Evolutionary conservation across 1,140 invertebrate genomes (phyloP), one percentile per base, ranked within the genome.

Genomic region (Orchesella cincta): DNA sequence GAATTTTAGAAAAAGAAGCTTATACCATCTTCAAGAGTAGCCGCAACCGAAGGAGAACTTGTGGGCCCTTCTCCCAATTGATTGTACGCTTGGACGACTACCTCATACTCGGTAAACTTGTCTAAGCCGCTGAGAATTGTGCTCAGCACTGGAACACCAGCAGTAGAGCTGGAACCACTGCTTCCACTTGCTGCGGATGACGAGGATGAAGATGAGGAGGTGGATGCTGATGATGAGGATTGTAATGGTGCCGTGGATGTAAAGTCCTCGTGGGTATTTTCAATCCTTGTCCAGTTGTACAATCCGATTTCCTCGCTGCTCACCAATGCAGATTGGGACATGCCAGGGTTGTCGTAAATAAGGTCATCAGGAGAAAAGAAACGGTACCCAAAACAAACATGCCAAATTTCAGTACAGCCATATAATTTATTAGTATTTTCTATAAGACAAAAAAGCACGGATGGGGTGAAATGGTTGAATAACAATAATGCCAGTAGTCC

Each of bases 1-100:
- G n/a, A n/a, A n/a, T n/a, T n/a, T n/a, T n/a, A n/a, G n/a, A n/a
- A n/a, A n/a, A n/a, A n/a, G n/a, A n/a, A n/a, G n/a, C n/a, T n/a
- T n/a, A n/a, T n/a, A 93, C 92, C 92, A 87, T 93, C 92, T 88
- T 94, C 93, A 31, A 93, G 86, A 0, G 93, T 94, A 52, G 91
- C 90, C 23, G 91, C 91, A 5, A 89, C 86, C 3, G 84, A 82
- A 0, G 90, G 88, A 34, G 90, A 89, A 8, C 90, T 90, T 1
- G 88, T 86, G 0, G 93, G 93, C 1, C 93, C 93, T 72, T 91
- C 89, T 1, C 93, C 93, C 81, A 92, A 90, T 57, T 88, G 88
- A 85, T 95, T 95, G 84, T 92, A 94, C 0, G 93, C 93, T 82
- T 93, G 90, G 1, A 95, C 89, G 14, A 91, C 89, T 20, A 94